Percentiles rank a stretch among this genome's conserved stretches.
Conservation (phyloP, 2,797 vertebrate genomes). For the Onychomys arenicola region DNA sequence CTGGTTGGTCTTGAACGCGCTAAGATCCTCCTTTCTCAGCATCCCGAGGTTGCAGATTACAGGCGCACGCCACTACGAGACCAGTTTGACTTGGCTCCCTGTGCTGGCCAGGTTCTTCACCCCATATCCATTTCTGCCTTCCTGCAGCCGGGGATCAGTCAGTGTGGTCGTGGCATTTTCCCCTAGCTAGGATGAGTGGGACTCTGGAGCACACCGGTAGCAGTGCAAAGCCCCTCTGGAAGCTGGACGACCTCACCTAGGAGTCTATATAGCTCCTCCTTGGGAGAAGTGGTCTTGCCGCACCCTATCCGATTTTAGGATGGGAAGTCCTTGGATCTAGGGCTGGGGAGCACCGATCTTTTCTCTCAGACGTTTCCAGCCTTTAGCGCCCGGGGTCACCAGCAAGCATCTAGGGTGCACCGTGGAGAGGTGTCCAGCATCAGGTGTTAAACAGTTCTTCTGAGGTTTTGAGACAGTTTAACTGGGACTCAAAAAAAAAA, state of each 20-base stretch:
- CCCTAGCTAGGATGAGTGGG: background rate
- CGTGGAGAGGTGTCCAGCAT: background rate
- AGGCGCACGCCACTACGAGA: background rate
- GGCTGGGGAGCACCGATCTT: background rate
- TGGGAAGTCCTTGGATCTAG: background rate
- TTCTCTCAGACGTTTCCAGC: background rate
- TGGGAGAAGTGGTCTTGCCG: background rate
- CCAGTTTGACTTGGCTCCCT: background rate
- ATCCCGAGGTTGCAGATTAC: background rate
- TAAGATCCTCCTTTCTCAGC: background rate
- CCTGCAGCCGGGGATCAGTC: background rate
- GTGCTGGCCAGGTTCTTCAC: background rate
- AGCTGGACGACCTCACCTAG: background rate
- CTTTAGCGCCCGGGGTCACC: background rate
- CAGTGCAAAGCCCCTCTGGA: background rate
- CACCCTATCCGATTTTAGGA: background rate
- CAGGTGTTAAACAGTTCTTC: background rate
- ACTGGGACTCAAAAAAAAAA: background rate
- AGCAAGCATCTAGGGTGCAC: background rate
- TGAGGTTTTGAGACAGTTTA: background rate
- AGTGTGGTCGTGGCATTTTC: background rate
- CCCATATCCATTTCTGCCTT: background rate
- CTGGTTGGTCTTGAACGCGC: background rate
- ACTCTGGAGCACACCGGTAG: background rate
- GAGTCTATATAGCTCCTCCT: background rate